These are phyloP conservation scores for Megaceryle torquata DNA, from an alignment of 2,113 vertebrate species.

Conservation along the genomic window DNA sequence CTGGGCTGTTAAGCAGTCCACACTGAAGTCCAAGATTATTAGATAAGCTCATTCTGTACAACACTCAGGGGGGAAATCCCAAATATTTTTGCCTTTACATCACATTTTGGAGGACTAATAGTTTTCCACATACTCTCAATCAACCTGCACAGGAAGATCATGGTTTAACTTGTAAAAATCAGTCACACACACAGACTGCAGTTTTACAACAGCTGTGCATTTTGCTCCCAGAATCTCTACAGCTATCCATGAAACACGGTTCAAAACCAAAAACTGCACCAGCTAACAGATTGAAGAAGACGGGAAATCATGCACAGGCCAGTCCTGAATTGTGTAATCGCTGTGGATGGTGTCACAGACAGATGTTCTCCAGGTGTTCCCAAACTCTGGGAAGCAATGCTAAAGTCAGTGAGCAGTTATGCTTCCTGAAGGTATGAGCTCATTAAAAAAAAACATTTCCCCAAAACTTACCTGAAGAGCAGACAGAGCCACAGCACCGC, in stretches of 20 bases:
- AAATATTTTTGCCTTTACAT: not conserved
- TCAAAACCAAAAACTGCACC: not conserved
- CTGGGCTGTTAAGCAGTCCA: not conserved
- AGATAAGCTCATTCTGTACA: not conserved
- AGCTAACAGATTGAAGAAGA: no score
- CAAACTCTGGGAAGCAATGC: not conserved
- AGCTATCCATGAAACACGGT: not conserved
- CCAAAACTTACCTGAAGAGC: constrained; percentile 86
- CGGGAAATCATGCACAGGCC: no score
- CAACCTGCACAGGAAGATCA: not conserved
- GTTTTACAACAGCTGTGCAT: not conserved
- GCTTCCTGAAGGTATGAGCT: not conserved
- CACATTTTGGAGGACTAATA: not conserved
- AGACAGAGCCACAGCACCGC: constrained; percentile 90
- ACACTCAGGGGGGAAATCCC: not conserved
- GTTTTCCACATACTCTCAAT: not conserved
- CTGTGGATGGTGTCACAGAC: no score
- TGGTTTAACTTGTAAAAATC: not conserved
- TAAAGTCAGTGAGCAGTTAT: not conserved
- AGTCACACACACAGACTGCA: not conserved
- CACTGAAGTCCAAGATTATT: not conserved
- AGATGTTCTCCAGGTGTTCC: not conserved
- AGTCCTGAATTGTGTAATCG: no score
- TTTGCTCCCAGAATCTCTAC: not conserved
- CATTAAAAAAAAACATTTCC: not conserved